These are phyloP conservation scores for Gari tellinella DNA, from an alignment of 2,888 invertebrate genomes.

Conservation along the genomic window DNA sequence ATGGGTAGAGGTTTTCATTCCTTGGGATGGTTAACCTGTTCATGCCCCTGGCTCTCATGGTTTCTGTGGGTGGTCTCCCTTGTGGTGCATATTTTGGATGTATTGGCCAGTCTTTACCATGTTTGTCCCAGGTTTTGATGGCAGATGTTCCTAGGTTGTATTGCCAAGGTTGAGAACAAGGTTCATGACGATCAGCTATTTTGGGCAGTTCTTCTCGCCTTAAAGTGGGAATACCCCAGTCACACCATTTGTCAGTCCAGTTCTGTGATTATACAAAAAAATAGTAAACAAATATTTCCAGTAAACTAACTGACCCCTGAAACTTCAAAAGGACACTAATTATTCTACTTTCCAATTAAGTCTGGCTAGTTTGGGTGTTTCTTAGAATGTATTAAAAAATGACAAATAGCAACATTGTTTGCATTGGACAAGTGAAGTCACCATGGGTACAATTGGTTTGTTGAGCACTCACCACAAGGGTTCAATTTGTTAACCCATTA, in stretches of 20 bases:
- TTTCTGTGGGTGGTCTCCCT: constrained; percentile 78
- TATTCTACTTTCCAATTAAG: no score
- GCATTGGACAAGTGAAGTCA: no score
- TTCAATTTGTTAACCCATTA: no score
- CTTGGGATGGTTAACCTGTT: constrained; percentile 72
- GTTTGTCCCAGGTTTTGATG: constrained; percentile 71
- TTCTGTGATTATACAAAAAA: constrained; percentile 66
- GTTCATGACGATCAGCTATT: constrained; percentile 71
- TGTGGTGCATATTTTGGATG: constrained; percentile 61
- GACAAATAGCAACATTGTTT: no score
- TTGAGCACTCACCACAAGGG: no score
- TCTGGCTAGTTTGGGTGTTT: no score
- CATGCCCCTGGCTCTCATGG: constrained; percentile 78
- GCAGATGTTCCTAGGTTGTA: constrained; percentile 74
- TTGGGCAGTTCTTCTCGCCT: constrained; percentile 76
- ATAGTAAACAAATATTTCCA: no score
- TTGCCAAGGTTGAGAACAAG: constrained; percentile 75
- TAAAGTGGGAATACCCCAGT: constrained; percentile 72
- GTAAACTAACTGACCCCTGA: no score
- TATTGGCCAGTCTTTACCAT: constrained; percentile 78
- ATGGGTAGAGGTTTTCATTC: constrained; percentile 81
- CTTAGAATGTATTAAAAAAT: no score
- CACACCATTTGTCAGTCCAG: constrained; percentile 81
- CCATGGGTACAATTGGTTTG: no score
- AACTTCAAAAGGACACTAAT: no score